A percentile compares a stretch with the other conserved stretches of the same genome.
phyloP scores from a whole-genome alignment of 2,797 vertebrate genomes.

The Karalla daura region DNA sequence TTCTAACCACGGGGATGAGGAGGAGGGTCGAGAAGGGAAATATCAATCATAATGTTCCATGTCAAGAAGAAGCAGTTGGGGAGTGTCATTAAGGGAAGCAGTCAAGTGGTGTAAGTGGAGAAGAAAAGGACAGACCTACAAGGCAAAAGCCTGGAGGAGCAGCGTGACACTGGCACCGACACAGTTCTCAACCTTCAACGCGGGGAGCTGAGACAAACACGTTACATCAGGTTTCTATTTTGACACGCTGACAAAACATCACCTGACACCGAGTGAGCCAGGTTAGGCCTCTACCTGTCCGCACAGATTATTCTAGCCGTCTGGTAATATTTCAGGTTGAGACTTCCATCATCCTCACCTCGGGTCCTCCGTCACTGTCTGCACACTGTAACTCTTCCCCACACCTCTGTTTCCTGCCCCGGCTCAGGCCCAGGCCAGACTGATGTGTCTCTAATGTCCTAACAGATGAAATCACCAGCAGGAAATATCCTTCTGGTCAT shows the following conservation, averaged over 20 bases:
- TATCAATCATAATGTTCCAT: too few relatives aligned
- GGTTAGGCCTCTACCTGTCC: conserved; percentile 56
- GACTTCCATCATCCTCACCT: conserved; percentile 38
- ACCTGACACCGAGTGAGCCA: conserved; percentile 41
- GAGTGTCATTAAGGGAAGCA: too few relatives aligned
- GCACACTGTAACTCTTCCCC: conserved; percentile 55
- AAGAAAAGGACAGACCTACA: neutral
- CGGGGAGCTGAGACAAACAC: conserved; percentile 17
- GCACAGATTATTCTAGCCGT: conserved; percentile 59
- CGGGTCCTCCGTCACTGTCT: conserved; percentile 56
- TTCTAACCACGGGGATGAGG: too few relatives aligned
- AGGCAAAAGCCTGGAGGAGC: neutral
- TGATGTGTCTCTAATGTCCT: conserved; percentile 63
- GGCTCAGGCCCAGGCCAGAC: conserved; percentile 54
- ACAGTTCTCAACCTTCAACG: neutral
- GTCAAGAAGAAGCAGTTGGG: too few relatives aligned
- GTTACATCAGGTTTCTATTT: conserved; percentile 55
- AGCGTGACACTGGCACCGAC: neutral
- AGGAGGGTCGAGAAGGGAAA: too few relatives aligned
- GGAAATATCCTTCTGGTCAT: conserved; percentile 73
- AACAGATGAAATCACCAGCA: conserved; percentile 73
- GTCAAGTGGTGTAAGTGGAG: too few relatives aligned
- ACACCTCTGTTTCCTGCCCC: conserved; percentile 64
- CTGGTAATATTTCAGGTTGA: conserved; percentile 35
- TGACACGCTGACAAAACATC: conserved; percentile 46